Evolutionary conservation across 2,888 invertebrate species (phyloP), one percentile per base, ranked within the genome.

Genomic region (Eulithis testata): DNA sequence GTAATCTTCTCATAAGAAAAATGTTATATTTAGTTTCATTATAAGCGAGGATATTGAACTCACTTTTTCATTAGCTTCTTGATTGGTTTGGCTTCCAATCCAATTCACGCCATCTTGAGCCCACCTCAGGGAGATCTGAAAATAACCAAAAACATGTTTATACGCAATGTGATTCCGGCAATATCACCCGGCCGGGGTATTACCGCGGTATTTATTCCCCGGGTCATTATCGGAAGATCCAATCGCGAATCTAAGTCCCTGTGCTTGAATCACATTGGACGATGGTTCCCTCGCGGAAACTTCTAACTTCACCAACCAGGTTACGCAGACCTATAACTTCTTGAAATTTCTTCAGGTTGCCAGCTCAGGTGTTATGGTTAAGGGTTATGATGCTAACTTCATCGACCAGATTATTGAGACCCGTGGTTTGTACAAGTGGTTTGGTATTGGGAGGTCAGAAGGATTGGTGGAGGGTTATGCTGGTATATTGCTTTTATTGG

Each of bases 401-500:
- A 73, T 50, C 67, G 70, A 56, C 88, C 87, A 82, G 53, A 71
- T 63, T 69, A 58, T 4, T 11, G n/a, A 59, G 80, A 69, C 65
- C 78, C 61, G 21, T 61, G 31, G 31, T 36, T 36, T 45, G 31
- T 45, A 44, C 31, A 11, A 37, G 0, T 11, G n/a, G 43, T 9
- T 52, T 43, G 14, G 36, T 11, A 50, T 47, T 3, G 57, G 5
- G 36, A 56, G 72, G 14, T 54, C 61, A 40, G 7, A n/a, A 36
- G 36, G 49, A 63, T 66, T 74, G 76, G 80, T 61, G 54, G 47
- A 61, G 63, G 65, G 66, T 83, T 84, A 85, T 85, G 85, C 86
- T 84, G 84, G 80, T 84, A 87, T 89, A 87, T 87, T 81, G 86
- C 79, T 82, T 83, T 87, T 87, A 88, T 89, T 86, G 88, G 80